These are phyloP conservation scores for Panulirus ornatus DNA, from an alignment of 1,140 invertebrate species.

Conservation along the genomic window DNA sequence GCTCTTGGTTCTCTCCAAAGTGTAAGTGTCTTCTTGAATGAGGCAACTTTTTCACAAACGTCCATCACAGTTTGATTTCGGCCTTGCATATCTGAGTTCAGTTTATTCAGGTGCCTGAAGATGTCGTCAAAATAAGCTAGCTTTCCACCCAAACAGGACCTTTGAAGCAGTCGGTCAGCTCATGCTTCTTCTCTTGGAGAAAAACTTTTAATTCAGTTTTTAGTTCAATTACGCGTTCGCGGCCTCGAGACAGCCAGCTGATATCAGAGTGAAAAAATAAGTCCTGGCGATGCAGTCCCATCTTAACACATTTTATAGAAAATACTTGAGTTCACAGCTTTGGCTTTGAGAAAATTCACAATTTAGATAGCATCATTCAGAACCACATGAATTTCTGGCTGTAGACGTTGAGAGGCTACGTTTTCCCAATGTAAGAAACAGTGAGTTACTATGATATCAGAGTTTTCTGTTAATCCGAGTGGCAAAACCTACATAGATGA, in stretches of 20 bases:
- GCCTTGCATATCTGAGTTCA: conserved; percentile 23
- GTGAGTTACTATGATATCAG: conserved; percentile 25
- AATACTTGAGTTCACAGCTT: neutral
- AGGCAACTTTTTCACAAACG: conserved; percentile 1
- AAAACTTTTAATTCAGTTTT: too few relatives aligned
- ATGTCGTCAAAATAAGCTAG: conserved; percentile 25
- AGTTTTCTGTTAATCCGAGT: conserved; percentile 7
- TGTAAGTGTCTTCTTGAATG: neutral
- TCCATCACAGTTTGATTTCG: conserved; percentile 24
- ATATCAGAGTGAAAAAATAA: too few relatives aligned
- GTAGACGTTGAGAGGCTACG: neutral
- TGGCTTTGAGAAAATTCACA: conserved; percentile 31
- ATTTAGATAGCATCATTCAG: conserved; percentile 37
- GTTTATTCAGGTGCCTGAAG: conserved; percentile 28
- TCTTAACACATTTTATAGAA: conserved; percentile 28
- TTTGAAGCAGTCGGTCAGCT: too few relatives aligned
- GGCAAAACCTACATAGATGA: too few relatives aligned
- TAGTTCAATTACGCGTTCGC: too few relatives aligned
- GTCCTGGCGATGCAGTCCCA: neutral
- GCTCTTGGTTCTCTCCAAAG: neutral
- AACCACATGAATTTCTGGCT: conserved; percentile 13
- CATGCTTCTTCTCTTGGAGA: too few relatives aligned
- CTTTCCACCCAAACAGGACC: conserved; percentile 24
- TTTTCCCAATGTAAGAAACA: conserved; percentile 34
- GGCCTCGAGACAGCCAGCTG: too few relatives aligned